These are phyloP conservation scores for Melolontha melolontha DNA, from an alignment of 2,888 invertebrate genomes.

Conservation along the genomic window DNA sequence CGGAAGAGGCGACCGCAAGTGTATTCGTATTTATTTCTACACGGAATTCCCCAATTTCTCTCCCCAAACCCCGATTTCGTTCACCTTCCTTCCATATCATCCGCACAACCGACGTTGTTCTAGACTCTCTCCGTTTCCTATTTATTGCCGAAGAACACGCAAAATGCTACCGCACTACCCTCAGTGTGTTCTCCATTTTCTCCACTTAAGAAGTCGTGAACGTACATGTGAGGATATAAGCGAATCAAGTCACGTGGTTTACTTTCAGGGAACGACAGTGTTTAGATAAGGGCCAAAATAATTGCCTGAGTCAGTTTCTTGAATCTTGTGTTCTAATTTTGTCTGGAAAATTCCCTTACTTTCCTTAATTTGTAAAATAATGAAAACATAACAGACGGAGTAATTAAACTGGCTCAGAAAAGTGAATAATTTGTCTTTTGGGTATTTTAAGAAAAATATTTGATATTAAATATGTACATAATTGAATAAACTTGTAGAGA, in stretches of 20 bases:
- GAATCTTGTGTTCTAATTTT: constrained; percentile 24
- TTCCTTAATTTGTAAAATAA: constrained; percentile 18
- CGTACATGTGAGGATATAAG: constrained; percentile 45
- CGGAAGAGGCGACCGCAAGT: constrained; percentile 31
- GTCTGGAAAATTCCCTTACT: constrained; percentile 4
- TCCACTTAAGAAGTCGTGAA: constrained; percentile 31
- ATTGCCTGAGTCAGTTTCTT: constrained; percentile 18
- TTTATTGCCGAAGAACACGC: constrained; percentile 40
- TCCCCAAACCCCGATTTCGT: constrained; percentile 4
- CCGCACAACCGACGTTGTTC: constrained; percentile 13
- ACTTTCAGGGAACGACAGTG: constrained; percentile 45
- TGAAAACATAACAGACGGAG: constrained; percentile 12
- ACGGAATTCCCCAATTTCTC: constrained; percentile 4
- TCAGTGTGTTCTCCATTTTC: constrained; percentile 25
- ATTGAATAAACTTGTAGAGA: no score
- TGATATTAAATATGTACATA: no score
- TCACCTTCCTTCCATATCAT: constrained; percentile 33
- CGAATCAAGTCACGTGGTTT: constrained; percentile 50
- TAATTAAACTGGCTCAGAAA: no score
- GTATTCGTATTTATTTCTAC: constrained; percentile 17
- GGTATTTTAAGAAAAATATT: no score
- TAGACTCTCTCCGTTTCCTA: constrained; percentile 27
- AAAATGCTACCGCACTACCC: constrained; percentile 27
- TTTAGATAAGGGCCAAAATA: constrained; percentile 47
- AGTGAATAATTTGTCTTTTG: no score